These are phyloP conservation scores for Chlorops oryzae DNA, from an alignment of 1,140 invertebrate genomes.

Conservation along the genomic window DNA sequence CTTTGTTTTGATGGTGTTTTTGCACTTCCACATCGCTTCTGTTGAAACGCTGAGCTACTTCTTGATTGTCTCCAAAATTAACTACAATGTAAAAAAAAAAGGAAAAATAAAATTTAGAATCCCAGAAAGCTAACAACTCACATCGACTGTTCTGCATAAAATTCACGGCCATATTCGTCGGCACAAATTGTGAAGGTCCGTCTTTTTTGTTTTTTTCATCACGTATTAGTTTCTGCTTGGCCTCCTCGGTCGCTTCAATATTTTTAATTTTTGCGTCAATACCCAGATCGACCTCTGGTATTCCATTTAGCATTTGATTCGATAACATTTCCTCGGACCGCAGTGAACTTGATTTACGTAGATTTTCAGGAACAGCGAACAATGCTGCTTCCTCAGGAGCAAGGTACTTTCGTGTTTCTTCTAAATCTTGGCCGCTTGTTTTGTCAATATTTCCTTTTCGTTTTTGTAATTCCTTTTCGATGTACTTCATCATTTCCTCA, in stretches of 20 bases:
- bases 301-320: constrained; percentile 99
- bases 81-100: constrained; percentile 54
- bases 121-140: constrained; percentile 46
- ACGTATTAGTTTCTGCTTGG: constrained; percentile 84
- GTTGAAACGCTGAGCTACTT: constrained; percentile 54
- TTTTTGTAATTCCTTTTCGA: constrained; percentile 87
- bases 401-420: constrained; percentile 59
- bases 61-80: constrained; percentile 67
- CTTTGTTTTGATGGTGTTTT: constrained; percentile 32
- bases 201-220: constrained; percentile 87
- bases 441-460: constrained; percentile 61
- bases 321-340: constrained; percentile 97
- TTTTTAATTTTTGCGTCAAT: constrained; percentile 97
- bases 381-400: constrained; percentile 82
- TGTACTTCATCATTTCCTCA: constrained; percentile 98
- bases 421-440: constrained; percentile 37
- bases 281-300: constrained; percentile 98
- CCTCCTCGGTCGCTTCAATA: constrained; percentile 96
- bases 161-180: constrained; percentile 96
- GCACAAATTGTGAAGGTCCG: constrained; percentile 93
- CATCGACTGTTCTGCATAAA: constrained; percentile 95
- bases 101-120: constrained; percentile 18
- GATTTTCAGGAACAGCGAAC: constrained; percentile 78
- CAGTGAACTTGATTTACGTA: constrained; percentile 73
- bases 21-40: too few species aligned